Evolutionary conservation across 2,888 invertebrate genomes (phyloP).

Genomic region (Leucophenga montana): DNA sequence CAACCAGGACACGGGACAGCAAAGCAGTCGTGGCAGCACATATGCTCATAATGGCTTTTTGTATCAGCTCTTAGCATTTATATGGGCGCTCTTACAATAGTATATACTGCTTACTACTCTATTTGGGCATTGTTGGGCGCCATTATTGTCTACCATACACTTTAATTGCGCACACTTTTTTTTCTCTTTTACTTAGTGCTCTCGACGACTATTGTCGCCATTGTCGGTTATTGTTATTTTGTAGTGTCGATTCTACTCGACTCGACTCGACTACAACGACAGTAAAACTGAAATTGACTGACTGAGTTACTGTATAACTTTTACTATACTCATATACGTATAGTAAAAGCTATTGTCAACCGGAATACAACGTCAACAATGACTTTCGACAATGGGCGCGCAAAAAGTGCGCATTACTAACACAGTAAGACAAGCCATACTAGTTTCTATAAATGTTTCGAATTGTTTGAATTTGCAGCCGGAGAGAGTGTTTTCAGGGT

Average conservation of each 20-base stretch:
- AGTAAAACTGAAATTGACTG: no score
- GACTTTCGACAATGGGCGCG: no score
- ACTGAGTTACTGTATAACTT: neutral
- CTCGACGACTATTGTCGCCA: constrained; percentile 23
- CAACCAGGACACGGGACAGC: neutral
- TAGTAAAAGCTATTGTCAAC: no score
- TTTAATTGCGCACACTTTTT: constrained; percentile 21
- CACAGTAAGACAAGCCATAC: no score
- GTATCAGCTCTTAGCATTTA: constrained; percentile 35
- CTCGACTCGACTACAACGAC: neutral
- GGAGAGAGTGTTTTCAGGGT: no score
- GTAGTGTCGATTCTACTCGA: no score
- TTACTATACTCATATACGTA: neutral
- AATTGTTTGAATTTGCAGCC: no score
- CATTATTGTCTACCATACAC: neutral
- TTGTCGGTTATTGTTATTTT: constrained; percentile 36
- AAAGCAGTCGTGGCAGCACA: constrained; percentile 45
- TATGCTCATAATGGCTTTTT: constrained; percentile 63
- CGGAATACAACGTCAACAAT: no score
- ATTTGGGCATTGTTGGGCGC: constrained; percentile 8
- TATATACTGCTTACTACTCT: neutral
- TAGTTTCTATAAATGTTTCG: no score
- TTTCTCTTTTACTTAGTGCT: neutral
- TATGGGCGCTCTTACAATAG: constrained; percentile 23
- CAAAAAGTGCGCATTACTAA: no score